Percentiles rank a stretch among this genome's conserved stretches.
phyloP scores from a whole-genome alignment of 2,888 invertebrate species.

The Tetheella fluctuosa region DNA sequence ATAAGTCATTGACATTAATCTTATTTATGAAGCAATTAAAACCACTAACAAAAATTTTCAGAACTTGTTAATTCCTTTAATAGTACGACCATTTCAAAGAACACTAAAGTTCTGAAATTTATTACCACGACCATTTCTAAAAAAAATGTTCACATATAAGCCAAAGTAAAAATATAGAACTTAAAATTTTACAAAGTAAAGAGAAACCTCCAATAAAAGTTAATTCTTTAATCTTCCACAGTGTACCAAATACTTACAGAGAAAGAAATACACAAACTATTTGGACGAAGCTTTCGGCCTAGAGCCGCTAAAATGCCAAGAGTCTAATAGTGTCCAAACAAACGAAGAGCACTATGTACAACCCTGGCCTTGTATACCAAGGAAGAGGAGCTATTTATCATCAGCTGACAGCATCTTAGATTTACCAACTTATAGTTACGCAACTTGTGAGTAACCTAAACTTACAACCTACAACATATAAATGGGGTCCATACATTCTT shows the following conservation, averaged over 20 bases:
- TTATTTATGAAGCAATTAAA: background rate
- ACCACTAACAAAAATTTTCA: too few species aligned
- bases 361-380: slow-evolving; percentile 70
- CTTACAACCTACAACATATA: too few species aligned
- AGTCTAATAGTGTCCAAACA: slow-evolving; percentile 13
- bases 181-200: too few species aligned
- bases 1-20: background rate
- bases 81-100: too few species aligned
- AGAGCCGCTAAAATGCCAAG: slow-evolving; percentile 35
- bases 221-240: slow-evolving; percentile 30
- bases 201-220: too few species aligned
- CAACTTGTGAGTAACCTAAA: slow-evolving; percentile 55
- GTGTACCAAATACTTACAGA: slow-evolving; percentile 54
- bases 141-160: too few species aligned
- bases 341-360: slow-evolving; percentile 30
- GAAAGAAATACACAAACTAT: slow-evolving; percentile 56
- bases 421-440: slow-evolving; percentile 64
- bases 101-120: too few species aligned
- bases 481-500: too few species aligned
- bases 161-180: too few species aligned
- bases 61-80: too few species aligned
- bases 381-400: slow-evolving; percentile 56
- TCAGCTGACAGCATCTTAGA: slow-evolving; percentile 73
- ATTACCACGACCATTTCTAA: too few species aligned
- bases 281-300: slow-evolving; percentile 63